Evolutionary conservation across 2,888 invertebrate species (phyloP).

Genomic region (Agrotis puta): DNA sequence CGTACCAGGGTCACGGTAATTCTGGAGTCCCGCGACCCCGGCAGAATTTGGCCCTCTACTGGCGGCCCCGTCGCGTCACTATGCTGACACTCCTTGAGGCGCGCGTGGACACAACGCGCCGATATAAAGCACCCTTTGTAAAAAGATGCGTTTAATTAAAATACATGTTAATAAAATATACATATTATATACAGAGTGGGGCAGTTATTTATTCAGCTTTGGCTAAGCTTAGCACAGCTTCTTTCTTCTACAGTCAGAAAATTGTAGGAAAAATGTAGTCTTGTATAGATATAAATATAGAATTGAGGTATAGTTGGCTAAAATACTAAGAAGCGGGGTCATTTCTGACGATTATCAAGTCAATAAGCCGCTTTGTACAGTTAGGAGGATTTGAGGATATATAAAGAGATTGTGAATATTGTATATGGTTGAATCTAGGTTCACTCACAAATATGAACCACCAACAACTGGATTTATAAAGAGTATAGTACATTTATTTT

Average conservation of each 20-base stretch:
- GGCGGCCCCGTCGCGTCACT: too few relatives aligned
- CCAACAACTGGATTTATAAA: not conserved
- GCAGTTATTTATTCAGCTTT: conserved; percentile 24
- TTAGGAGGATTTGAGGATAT: conserved; percentile 1
- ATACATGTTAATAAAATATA: conserved; percentile 52
- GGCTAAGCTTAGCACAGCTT: conserved; percentile 10
- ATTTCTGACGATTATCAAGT: not conserved
- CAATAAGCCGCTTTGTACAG: conserved; percentile 21
- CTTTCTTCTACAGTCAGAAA: too few relatives aligned
- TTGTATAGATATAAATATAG: conserved; percentile 20
- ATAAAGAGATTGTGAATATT: conserved; percentile 4
- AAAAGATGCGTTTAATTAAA: conserved; percentile 33
- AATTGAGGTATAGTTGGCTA: conserved; percentile 17
- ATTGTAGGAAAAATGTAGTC: not conserved
- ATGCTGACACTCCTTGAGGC: too few relatives aligned
- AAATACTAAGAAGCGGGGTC: conserved; percentile 17
- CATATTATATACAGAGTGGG: conserved; percentile 27
- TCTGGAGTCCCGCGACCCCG: too few relatives aligned
- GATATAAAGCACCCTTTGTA: conserved; percentile 30
- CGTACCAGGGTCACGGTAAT: too few relatives aligned
- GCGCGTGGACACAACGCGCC: too few relatives aligned
- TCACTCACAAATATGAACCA: conserved; percentile 7
- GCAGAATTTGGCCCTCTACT: too few relatives aligned
- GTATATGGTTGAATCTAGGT: not conserved
- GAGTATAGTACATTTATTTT: not conserved